Base-by-base conservation (phyloP, 2,888 invertebrate genomes). In the Pyrocoelia pectoralis region DNA sequence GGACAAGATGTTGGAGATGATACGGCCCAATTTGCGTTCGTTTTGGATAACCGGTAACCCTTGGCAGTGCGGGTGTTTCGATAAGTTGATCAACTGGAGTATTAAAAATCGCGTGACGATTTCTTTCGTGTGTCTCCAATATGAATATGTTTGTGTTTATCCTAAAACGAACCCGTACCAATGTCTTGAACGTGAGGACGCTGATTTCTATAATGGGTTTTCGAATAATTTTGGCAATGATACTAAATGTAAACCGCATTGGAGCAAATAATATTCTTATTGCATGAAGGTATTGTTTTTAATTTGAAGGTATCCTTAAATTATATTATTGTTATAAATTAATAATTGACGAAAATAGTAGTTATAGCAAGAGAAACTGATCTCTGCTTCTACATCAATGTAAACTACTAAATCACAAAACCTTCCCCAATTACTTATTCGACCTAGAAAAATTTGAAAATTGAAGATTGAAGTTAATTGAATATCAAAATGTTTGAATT, bases 41-140 rank as follows among this genome's bases (percentile, higher is more conserved):
- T 33, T 52, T 33, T 52, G 52, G 52, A 9, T 52, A 5, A 52
- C 52, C 2, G 12, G 28, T 2, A 52, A 52, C 33, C 52, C 52
- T 9, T 33, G 29, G 29, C 52, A 52, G 33, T 52, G 52, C n/a
- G 52, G 3, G 3, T 52, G 52, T 52, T 52, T 52, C n/a, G 33
- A 52, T 17, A 52, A 38, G 29, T 52, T 52, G n/a, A 17, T 33
- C 8, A 15, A 52, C 12, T 52, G 52, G 52, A 33, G 33, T 2
- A 33, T 29, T 10, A 29, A 33, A 9, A 52, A 52, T 17, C 29
- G 29, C 4, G 15, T 52, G 12, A 4, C 2, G 5, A 2, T 52
- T 15, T 29, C 52, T 2, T 52, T 28, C 9, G 12, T 13, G 33
- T 52, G 52, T 38, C 13, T 29, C 2, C 33, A 29, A 28, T 4